phyloP scores from a whole-genome alignment of 2,888 invertebrate genomes.

The Nebria brevicollis region DNA sequence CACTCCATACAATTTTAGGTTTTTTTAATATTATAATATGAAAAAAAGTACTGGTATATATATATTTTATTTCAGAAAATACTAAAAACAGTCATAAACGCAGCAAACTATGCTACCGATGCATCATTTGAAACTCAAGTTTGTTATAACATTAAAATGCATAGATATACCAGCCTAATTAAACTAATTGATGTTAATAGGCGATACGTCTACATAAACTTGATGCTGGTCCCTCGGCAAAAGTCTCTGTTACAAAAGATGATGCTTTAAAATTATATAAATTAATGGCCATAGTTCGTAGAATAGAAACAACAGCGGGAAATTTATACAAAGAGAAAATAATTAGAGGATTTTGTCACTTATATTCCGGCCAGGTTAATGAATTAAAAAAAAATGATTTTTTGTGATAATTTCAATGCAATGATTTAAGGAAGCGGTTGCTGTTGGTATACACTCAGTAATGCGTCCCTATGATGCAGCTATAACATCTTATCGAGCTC shows the following conservation, averaged over 20 bases:
- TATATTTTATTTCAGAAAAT: conserved; percentile 55
- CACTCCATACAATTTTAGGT: no score
- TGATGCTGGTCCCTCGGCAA: conserved; percentile 83
- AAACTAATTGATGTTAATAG: conserved; percentile 62
- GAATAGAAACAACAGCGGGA: conserved; percentile 94
- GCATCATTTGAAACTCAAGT: conserved; percentile 72
- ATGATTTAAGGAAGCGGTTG: conserved; percentile 75
- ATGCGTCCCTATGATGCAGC: conserved; percentile 86
- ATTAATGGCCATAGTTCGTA: conserved; percentile 85
- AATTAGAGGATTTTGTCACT: conserved; percentile 96
- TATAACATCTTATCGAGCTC: conserved; percentile 97
- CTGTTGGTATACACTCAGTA: conserved; percentile 90
- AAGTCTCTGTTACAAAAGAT: conserved; percentile 78
- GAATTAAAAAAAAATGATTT: conserved; percentile 50
- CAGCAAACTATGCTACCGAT: conserved; percentile 71
- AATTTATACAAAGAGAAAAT: conserved; percentile 97
- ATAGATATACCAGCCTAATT: not conserved
- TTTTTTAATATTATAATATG: not conserved
- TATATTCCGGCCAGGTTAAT: conserved; percentile 91
- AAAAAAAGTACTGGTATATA: not conserved
- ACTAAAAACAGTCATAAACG: conserved; percentile 54
- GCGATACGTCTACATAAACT: conserved; percentile 92
- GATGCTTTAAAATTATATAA: conserved; percentile 86
- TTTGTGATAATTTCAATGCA: conserved; percentile 10
- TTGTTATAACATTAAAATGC: conserved; percentile 42